Conservation (phyloP, 2,888 invertebrate genomes). For the Monoplex corrugatus region DNA sequence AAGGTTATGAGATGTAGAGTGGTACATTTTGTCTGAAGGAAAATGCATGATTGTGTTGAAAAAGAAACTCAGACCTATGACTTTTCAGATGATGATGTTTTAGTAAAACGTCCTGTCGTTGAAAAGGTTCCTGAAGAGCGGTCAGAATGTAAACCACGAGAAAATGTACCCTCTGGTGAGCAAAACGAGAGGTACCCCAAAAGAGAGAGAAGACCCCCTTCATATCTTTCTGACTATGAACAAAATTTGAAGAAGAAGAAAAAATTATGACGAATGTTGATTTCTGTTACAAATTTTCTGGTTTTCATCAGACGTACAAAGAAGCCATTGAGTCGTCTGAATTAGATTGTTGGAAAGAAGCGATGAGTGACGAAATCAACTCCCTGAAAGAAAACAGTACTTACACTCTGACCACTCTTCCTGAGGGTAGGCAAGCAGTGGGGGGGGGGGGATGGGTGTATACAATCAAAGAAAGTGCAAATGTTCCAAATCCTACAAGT, state of each 20-base stretch:
- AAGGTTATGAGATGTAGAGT: constrained; percentile 42
- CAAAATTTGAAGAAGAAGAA: constrained; percentile 47
- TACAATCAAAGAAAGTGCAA: constrained; percentile 53
- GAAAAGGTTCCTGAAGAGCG: neutral
- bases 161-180: too few species aligned
- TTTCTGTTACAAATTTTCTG: constrained; percentile 55
- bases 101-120: neutral
- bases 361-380: constrained; percentile 58
- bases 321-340: constrained; percentile 27
- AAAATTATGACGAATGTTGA: constrained; percentile 47
- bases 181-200: too few species aligned
- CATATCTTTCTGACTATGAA: neutral
- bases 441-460: constrained; percentile 61
- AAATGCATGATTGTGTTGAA: too few species aligned
- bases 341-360: constrained; percentile 47
- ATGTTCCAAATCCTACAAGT: constrained; percentile 56
- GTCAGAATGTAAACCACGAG: neutral
- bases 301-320: constrained; percentile 53
- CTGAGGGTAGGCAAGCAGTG: constrained; percentile 53
- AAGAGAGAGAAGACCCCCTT: too few species aligned
- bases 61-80: too few species aligned
- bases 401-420: constrained; percentile 55
- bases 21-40: constrained; percentile 37
- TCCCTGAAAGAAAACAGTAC: constrained; percentile 58
- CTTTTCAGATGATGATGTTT: too few species aligned